These are phyloP conservation scores for Furnarius figulus DNA, from an alignment of 2,113 vertebrate genomes.

Conservation along the genomic window DNA sequence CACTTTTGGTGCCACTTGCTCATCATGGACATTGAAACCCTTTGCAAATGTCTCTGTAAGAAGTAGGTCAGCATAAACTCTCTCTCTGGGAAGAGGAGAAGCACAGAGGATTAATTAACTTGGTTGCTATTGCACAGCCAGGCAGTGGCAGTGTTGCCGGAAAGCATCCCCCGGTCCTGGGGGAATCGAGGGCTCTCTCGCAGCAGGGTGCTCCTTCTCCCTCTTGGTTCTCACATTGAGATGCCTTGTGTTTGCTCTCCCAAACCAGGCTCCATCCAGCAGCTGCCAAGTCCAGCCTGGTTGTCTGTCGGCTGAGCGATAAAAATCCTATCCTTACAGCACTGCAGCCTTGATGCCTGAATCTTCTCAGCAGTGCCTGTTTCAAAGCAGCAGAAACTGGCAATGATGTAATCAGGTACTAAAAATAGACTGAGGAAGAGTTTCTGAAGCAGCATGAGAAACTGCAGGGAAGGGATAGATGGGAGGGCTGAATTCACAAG, in stretches of 20 bases:
- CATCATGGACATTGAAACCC: not conserved
- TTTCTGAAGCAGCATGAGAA: conserved; percentile 8
- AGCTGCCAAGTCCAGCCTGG: not conserved
- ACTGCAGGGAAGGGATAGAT: not conserved
- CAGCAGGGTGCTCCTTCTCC: not conserved
- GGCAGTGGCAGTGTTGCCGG: not conserved
- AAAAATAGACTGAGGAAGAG: conserved; percentile 41
- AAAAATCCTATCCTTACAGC: not conserved
- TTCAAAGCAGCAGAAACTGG: not conserved
- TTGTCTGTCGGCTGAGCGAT: not conserved
- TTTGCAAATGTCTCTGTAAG: not conserved
- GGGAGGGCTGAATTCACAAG: not conserved
- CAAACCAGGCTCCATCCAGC: not conserved
- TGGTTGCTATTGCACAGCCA: not conserved
- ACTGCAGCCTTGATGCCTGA: not conserved
- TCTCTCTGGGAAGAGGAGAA: not conserved
- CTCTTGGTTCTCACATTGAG: fast-evolving
- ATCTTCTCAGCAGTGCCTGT: not conserved
- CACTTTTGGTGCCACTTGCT: not conserved
- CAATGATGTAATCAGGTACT: conserved; percentile 42
- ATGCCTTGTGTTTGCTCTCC: not conserved
- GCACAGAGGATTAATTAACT: conserved; percentile 21
- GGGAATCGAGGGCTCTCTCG: not conserved
- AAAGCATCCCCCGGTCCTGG: fast-evolving
- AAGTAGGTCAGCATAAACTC: conserved; percentile 23